phyloP scores from a whole-genome alignment of 2,113 vertebrate species.

The Edolisoma coerulescens region DNA sequence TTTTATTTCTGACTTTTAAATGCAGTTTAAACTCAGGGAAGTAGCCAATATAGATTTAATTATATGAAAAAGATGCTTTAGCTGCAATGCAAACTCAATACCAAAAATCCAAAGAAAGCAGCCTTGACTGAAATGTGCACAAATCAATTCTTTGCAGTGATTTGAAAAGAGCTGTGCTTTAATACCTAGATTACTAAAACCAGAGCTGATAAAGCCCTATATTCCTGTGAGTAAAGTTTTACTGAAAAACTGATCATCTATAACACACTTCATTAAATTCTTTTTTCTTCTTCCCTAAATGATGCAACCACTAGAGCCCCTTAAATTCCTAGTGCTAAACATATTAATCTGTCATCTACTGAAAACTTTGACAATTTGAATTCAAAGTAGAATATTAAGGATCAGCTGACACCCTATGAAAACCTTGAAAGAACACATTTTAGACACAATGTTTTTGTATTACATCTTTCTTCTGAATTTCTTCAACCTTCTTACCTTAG shows the following conservation, averaged over 20 bases:
- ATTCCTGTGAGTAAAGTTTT: background rate
- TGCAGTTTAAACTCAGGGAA: slow-evolving; percentile 22
- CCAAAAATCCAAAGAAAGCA: slow-evolving; percentile 50
- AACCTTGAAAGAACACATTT: background rate
- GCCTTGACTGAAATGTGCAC: slow-evolving; percentile 21
- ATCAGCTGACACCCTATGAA: background rate
- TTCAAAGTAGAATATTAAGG: background rate
- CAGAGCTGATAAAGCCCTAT: slow-evolving; percentile 29
- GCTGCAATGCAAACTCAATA: slow-evolving; percentile 44
- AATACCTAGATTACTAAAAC: slow-evolving; percentile 45
- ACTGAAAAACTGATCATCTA: background rate
- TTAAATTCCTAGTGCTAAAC: background rate
- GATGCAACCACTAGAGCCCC: background rate
- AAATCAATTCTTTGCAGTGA: slow-evolving; percentile 56
- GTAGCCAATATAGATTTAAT: slow-evolving; percentile 35
- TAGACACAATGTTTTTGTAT: background rate
- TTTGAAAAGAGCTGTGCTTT: slow-evolving; percentile 43
- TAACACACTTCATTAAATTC: background rate
- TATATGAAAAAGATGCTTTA: slow-evolving; percentile 47
- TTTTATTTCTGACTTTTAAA: slow-evolving; percentile 34
- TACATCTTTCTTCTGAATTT: background rate
- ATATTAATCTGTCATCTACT: background rate
- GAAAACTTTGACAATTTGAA: background rate
- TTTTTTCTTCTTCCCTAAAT: background rate
- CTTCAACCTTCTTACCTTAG: background rate